Conservation (phyloP, 2,113 vertebrate species). For the Sus scrofa region T2T-Sscrofa CM000816.6:108586501-108587000, state of each 20-base stretch:
- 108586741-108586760: slow-evolving; percentile 46
- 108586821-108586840: not conserved
- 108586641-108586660: slow-evolving; percentile 14
- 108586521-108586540: slow-evolving; percentile 76
- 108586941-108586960: not conserved
- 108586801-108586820: not conserved
- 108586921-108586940: not conserved
- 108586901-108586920: not conserved
- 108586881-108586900: not conserved
- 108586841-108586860: slow-evolving; percentile 49
- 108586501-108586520: slow-evolving; percentile 81
- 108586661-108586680: slow-evolving; percentile 9
- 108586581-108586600: slow-evolving; percentile 77
- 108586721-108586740: slow-evolving; percentile 58
- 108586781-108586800: slow-evolving; percentile 65
- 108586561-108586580: slow-evolving; percentile 80
- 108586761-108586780: not conserved
- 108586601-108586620: slow-evolving; percentile 61
- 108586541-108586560: slow-evolving; percentile 80
- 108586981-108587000: not conserved
- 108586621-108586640: slow-evolving; percentile 69
- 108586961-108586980: not conserved
- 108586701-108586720: slow-evolving; percentile 7
- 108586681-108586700: not conserved
- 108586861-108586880: slow-evolving; percentile 34